Base-by-base conservation (phyloP, 1,140 invertebrate genomes). In the Elymnias hypermnestra region DNA sequence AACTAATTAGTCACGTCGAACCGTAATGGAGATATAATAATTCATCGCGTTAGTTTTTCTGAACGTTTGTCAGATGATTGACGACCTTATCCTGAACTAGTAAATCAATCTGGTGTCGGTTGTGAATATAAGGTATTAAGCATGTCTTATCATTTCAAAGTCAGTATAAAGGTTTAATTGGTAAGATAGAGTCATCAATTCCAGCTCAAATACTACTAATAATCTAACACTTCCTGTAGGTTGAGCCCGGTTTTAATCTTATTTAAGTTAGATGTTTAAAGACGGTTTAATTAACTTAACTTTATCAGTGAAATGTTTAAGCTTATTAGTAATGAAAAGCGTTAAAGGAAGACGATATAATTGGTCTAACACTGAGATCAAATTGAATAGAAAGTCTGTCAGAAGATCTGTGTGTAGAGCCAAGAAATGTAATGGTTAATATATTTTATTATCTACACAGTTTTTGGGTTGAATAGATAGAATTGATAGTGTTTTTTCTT, bases 1-100 rank as follows among this genome's bases (percentile, higher is more conserved):
- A 38, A 69, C 59, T 73, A 64, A 72, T 77, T 77, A 72, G 63
- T 73, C 70, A 73, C 63, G 68, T 74, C 66, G 63, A 56, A 48
- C 40, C 45, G 22, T 60, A 73, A 71, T 71, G 68, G 58, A 57
- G 50, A 56, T 63, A 62, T 67, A 63, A 73, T 73, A 64, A 58
- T 63, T 64, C 53, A 62, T 45, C 12, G 40, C 33, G 23, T 46
- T 46, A 46, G 33, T 28, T 38, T 46, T 44, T 44, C 42, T 49
- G 19, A 49, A 52, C 47, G 36, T 31, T 49, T 44, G 47, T 53
- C 38, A 33, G 38, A 57, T 61, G 55, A 69, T 53, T 29, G 42
- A 65, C 42, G 48, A 53, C 38, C 41, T 42, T 49, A 49, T 49
- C 38, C 14, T n/a, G 8, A 41, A 26, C 46, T 35, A 33, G 41